Conservation (phyloP, 2,888 invertebrate genomes). For the Philereme vetulata region DNA sequence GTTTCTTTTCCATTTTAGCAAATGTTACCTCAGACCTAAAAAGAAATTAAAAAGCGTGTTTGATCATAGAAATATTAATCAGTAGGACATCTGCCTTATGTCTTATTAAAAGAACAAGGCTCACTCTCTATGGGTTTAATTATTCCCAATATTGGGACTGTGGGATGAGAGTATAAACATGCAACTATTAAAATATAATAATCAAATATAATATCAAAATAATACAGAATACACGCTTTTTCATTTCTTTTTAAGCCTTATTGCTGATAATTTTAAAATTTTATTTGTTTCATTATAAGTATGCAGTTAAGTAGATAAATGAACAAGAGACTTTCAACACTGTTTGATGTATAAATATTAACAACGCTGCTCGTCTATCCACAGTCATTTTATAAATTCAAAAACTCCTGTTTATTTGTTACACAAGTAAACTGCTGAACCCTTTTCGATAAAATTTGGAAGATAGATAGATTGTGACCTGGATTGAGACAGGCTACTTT, state of each 20-base stretch:
- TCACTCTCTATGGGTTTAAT: not conserved
- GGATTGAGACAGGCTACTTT: too few species aligned
- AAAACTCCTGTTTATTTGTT: too few species aligned
- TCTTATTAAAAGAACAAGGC: not conserved
- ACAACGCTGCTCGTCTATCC: too few species aligned
- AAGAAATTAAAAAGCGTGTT: conserved; percentile 81
- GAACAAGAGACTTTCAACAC: too few species aligned
- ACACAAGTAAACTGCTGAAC: too few species aligned
- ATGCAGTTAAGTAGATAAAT: too few species aligned
- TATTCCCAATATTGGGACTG: too few species aligned
- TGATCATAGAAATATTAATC: conserved; percentile 50
- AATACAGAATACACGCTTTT: conserved; percentile 65
- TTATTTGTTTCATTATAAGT: too few species aligned
- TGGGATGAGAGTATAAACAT: conserved; percentile 5
- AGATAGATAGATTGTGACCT: too few species aligned
- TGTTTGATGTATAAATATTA: too few species aligned
- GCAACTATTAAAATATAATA: conserved; percentile 2
- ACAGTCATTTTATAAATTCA: too few species aligned
- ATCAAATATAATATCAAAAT: not conserved
- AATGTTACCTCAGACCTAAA: conserved; percentile 65
- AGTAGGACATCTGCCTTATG: conserved; percentile 13
- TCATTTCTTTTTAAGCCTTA: conserved; percentile 50
- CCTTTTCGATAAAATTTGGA: too few species aligned
- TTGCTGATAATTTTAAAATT: not conserved
- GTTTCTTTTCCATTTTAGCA: conserved; percentile 65